A percentile compares a stretch with the other conserved stretches of the same genome.
Evolutionary conservation across 1,140 invertebrate species (phyloP).

Genomic region (Scaptodrosophila lebanonensis): DNA sequence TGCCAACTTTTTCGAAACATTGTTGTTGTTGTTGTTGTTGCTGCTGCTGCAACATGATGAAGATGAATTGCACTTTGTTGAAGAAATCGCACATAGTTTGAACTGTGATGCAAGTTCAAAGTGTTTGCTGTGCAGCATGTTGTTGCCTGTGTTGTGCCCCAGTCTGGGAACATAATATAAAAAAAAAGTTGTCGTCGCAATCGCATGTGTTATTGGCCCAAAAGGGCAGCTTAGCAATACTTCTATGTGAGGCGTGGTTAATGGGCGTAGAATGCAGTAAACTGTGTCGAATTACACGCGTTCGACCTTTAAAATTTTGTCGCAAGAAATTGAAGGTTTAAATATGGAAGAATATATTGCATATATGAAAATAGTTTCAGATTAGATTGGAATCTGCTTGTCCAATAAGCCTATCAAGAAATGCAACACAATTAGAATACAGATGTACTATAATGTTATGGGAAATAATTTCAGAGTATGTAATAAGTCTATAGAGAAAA

Average conservation of each 20-base stretch:
- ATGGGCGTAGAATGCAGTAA: constrained; percentile 57
- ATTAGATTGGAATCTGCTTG: no score
- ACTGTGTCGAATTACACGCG: constrained; percentile 45
- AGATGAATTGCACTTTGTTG: constrained; percentile 59
- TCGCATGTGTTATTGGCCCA: constrained; percentile 41
- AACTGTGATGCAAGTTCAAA: constrained; percentile 44
- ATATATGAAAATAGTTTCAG: no score
- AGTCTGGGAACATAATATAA: constrained; percentile 38
- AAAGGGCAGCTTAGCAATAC: constrained; percentile 7
- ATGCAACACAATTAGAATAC: no score
- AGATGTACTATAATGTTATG: no score
- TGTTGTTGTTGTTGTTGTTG: constrained; percentile 4
- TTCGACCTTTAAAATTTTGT: no score
- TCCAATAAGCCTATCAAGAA: no score
- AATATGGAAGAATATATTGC: no score
- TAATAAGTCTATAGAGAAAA: no score
- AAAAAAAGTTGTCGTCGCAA: constrained; percentile 56
- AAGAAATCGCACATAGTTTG: constrained; percentile 25
- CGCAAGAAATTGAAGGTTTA: no score
- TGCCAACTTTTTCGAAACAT: constrained; percentile 24
- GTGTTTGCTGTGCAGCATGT: constrained; percentile 27
- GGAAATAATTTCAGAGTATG: no score
- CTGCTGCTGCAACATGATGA: constrained; percentile 42
- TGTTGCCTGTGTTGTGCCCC: neutral
- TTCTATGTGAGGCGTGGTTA: constrained; percentile 9